Conservation (phyloP, 1,140 invertebrate species). For the Elymnias hypermnestra region DNA sequence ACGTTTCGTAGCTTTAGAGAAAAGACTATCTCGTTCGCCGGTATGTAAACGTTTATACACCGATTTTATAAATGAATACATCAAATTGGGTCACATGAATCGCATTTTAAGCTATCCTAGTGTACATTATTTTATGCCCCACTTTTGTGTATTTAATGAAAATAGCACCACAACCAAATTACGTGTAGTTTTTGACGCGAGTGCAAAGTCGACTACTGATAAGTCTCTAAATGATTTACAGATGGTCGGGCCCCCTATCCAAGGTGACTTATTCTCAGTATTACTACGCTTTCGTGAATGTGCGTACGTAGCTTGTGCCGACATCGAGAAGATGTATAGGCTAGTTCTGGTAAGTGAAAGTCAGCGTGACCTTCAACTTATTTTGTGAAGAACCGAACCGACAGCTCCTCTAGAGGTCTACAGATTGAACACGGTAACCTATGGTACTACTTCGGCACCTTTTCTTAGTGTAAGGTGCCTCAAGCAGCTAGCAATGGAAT, state of each 20-base stretch:
- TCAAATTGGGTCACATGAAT: conserved; percentile 7
- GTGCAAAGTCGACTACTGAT: conserved; percentile 1
- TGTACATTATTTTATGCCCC: conserved; percentile 2
- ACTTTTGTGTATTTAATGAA: conserved; percentile 6
- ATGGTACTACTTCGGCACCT: conserved; percentile 16
- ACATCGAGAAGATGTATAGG: conserved; percentile 15
- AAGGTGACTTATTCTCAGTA: conserved; percentile 12
- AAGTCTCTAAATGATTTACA: conserved; percentile 14
- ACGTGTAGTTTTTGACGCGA: conserved; percentile 11
- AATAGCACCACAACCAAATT: conserved; percentile 14
- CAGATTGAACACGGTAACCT: conserved; percentile 10
- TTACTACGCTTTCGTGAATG: conserved; percentile 12
- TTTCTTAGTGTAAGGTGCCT: conserved; percentile 11
- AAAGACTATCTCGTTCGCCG: conserved; percentile 19
- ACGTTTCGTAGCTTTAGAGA: conserved; percentile 18
- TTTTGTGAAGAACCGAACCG: conserved; percentile 8
- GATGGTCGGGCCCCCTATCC: conserved; percentile 9
- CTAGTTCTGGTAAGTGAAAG: conserved; percentile 1
- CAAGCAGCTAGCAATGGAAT: neutral
- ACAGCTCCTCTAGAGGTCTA: conserved; percentile 1
- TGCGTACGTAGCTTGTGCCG: conserved; percentile 4
- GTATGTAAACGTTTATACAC: conserved; percentile 21
- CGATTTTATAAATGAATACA: conserved; percentile 35
- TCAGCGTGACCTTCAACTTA: conserved; percentile 12
- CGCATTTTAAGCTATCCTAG: neutral